phyloP scores from a whole-genome alignment of 2,113 vertebrate species.

The Pipra filicauda region DNA sequence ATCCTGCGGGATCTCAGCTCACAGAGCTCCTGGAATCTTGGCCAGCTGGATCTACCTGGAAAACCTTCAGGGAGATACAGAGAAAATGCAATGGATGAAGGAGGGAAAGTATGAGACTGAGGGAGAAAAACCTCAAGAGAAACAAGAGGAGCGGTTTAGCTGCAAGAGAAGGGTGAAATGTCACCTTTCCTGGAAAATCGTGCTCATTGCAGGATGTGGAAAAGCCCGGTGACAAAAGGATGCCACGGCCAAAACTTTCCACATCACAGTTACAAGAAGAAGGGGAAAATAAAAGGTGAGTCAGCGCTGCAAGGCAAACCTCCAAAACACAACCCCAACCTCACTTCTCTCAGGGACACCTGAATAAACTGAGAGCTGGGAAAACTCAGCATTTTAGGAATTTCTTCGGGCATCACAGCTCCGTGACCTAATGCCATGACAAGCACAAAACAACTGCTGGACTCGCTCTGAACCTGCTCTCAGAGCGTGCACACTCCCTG shows the following conservation, averaged over 20 bases:
- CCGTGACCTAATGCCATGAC: rapidly evolving
- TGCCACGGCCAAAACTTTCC: not conserved
- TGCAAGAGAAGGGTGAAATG: not conserved
- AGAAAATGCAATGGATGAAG: not conserved
- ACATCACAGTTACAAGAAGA: not conserved
- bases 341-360: not conserved
- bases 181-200: not conserved
- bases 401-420: not conserved
- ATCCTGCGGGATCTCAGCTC: not conserved
- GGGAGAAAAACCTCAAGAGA: not conserved
- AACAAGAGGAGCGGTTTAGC: not conserved
- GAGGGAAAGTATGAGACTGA: not conserved
- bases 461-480: rapidly evolving
- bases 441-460: not conserved
- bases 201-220: not conserved
- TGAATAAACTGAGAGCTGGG: not conserved
- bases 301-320: not conserved
- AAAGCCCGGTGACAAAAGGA: not conserved
- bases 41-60: not conserved
- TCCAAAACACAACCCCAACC: not conserved
- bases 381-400: not conserved
- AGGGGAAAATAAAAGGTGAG: not conserved
- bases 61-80: not conserved
- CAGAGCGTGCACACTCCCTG: not conserved
- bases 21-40: not conserved